Base-by-base conservation (phyloP, 2,888 invertebrate genomes). In the Cantharis flavilabris region DNA sequence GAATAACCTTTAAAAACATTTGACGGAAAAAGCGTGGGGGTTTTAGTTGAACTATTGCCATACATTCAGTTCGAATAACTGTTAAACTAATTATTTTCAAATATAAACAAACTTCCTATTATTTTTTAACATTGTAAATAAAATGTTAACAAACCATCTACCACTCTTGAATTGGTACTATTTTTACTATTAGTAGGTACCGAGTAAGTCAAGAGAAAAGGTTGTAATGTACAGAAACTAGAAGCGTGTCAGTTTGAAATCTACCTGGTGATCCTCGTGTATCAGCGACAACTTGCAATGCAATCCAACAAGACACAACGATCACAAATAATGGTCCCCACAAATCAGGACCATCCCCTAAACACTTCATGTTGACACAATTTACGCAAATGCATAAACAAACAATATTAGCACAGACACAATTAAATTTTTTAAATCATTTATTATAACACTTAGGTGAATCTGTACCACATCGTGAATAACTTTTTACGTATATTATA, bases 301-400 rank as follows among this genome's bases (percentile, higher is more conserved):
- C 80, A 76, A 84, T 84, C 85, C 86, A 86, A 75, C 83, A 85
- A 76, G 83, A 80, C 74, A 84, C 80, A 65, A 81, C 76, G 70
- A 85, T 71, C 74, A 81, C 78, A 72, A 83, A 79, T 69, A 85
- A 79, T 80, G 83, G 82, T 80, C 84, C 83, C 80, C 83, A 81
- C 76, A 80, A 79, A 77, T 69, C 79, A 82, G 85, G 84, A 83
- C 82, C 82, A 79, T 82, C 84, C 83, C 84, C 82, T 79, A 83
- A 81, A 82, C 85, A 84, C 84, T 80, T 83, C 86, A 85, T 85
- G 82, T 83, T 84, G 81, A 80, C 81, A 82, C 81, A 78, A 78
- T 82, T 81, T 78, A 79, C 82, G 75, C 75, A 75, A 73, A 62
- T 72, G 70, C 77, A 77, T 70, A 77, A 49, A 49, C 49, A n/a